Base-by-base conservation (phyloP, 1,140 invertebrate species). In the Drosophila sturtevanti region DNA sequence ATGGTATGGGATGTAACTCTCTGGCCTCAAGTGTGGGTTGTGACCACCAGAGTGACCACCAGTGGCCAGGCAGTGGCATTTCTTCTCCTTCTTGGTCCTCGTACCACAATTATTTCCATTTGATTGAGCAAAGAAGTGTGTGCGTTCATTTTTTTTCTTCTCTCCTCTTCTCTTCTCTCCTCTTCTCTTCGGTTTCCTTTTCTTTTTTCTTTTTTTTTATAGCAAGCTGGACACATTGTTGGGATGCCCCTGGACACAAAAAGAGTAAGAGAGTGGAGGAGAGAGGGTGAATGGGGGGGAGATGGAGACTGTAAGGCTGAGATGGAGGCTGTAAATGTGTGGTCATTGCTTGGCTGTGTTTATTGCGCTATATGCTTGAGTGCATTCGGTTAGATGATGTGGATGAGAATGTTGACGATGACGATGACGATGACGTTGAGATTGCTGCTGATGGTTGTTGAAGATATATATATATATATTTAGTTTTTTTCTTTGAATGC, bases 81-180 rank as follows among this genome's bases (percentile, higher is more conserved):
- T 79, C 82, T 70, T 85, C 75, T 87, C 76, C 35, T 69, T 62
- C n/a, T 24, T 31, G 41, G 76, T 59, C 68, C 60, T 68, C 68
- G 38, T 71, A 86, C 71, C 82, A 87, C 82, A 87, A 86, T 87
- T 86, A 86, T 87, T 86, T 86, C 84, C 82, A 87, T 87, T 87
- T 86, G 82, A 86, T 86, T 86, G 82, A 75, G 82, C 82, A 86
- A 79, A 86, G 82, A 86, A 86, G 82, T 87, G 82, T 87, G 82
- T 87, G 68, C 71, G 82, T 79, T 73, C 68, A 61, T 51, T 61
- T 76, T 76, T 37, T 71, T 81, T 75, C 63, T 65, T 70, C 78
- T 79, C 61, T 68, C 81, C n/a, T n/a, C n/a, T n/a, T n/a, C n/a
- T n/a, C n/a, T n/a, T n/a, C n/a, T n/a, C n/a, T n/a, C n/a, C n/a